phyloP scores from a whole-genome alignment of 2,113 vertebrate genomes.

The Cisticola juncidis region DNA sequence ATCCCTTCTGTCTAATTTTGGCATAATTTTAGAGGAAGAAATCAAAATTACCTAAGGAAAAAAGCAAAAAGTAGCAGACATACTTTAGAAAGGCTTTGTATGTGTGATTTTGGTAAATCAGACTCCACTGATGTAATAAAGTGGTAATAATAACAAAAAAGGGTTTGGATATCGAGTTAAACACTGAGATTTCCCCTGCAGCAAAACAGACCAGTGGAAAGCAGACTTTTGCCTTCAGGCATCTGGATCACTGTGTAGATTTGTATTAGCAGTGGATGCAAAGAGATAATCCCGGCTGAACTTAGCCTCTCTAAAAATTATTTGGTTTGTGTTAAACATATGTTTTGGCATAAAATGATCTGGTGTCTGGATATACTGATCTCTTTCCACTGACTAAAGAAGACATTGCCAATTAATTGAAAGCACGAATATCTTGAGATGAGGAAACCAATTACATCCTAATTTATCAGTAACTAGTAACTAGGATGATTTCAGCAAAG shows the following conservation, averaged over 20 bases:
- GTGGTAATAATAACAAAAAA: background rate
- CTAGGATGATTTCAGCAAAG: background rate
- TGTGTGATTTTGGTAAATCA: conserved; percentile 9
- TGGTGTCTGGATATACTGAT: background rate
- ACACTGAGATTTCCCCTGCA: background rate
- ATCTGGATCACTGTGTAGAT: background rate
- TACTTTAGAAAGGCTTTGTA: background rate
- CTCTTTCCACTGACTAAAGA: background rate
- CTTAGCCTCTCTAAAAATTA: background rate
- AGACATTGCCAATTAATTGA: background rate
- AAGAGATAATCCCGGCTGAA: background rate
- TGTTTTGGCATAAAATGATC: background rate
- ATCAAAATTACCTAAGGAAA: background rate
- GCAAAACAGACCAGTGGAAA: background rate
- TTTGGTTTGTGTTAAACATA: background rate
- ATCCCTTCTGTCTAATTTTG: background rate
- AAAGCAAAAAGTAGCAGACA: background rate
- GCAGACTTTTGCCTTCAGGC: background rate
- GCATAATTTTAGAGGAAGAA: background rate
- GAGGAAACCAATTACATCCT: background rate
- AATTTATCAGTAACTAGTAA: background rate
- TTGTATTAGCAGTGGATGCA: background rate
- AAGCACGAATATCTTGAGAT: background rate
- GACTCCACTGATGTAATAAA: background rate
- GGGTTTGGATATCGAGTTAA: background rate